Conservation (phyloP, 2,888 invertebrate species). For the Eilema caniola region DNA sequence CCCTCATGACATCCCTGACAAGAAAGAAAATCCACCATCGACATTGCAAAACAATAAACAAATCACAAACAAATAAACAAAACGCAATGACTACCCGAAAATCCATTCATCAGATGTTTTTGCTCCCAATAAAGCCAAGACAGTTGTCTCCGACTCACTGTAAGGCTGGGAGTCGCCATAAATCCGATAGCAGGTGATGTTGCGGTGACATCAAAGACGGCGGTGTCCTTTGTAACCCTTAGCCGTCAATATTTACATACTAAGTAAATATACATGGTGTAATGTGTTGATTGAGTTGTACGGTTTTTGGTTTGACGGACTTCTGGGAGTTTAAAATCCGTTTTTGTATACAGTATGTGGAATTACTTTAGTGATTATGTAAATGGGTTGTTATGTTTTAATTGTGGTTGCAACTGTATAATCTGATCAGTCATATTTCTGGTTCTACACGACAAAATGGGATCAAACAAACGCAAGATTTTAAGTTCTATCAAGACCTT, state of each 20-base stretch:
- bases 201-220: conserved; percentile 70
- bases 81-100: conserved; percentile 29
- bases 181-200: conserved; percentile 65
- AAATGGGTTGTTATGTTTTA: background rate
- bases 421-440: too few relatives aligned
- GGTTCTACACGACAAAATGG: too few relatives aligned
- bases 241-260: conserved; percentile 74
- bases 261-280: conserved; percentile 57
- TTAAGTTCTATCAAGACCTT: too few relatives aligned
- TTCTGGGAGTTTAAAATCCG: conserved; percentile 9
- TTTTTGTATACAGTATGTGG: background rate
- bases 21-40: background rate
- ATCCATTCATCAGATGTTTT: conserved; percentile 53
- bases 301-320: conserved; percentile 25
- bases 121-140: conserved; percentile 42
- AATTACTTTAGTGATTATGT: background rate
- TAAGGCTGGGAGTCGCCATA: conserved; percentile 8
- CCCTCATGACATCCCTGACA: background rate
- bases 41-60: background rate
- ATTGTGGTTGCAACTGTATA: background rate
- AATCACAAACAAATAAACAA: conserved; percentile 17
- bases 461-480: too few relatives aligned
- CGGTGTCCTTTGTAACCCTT: conserved; percentile 67
- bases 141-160: conserved; percentile 31
- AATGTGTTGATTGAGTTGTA: conserved; percentile 48